phyloP scores from a whole-genome alignment of 2,888 invertebrate genomes.

The Nomada flava region DNA sequence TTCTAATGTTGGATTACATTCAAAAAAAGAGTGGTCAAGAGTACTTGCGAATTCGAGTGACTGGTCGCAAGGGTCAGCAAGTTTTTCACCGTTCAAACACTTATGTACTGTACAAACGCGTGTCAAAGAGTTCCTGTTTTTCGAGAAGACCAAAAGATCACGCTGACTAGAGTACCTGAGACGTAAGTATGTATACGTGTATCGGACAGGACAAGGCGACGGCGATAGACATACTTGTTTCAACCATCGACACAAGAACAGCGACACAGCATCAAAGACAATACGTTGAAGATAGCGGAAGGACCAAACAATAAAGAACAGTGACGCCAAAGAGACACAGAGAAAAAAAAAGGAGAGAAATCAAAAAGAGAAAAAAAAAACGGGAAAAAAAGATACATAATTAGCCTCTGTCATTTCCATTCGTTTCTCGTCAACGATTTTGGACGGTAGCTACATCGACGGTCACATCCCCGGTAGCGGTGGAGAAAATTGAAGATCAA shows the following conservation, averaged over 20 bases:
- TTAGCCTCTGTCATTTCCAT: slow-evolving; percentile 22
- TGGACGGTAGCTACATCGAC: neutral
- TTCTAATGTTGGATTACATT: too few species aligned
- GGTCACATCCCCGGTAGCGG: neutral
- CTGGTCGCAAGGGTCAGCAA: neutral
- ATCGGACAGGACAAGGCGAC: slow-evolving; percentile 31
- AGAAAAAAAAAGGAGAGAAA: neutral
- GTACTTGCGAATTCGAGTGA: too few species aligned
- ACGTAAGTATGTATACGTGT: slow-evolving; percentile 31
- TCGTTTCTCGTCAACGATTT: neutral
- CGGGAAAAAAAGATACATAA: neutral
- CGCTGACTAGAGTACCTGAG: slow-evolving; percentile 17
- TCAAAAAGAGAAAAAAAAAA: neutral
- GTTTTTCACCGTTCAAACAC: slow-evolving; percentile 31
- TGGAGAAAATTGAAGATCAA: slow-evolving; percentile 6
- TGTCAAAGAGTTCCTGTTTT: neutral
- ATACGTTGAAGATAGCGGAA: slow-evolving; percentile 53
- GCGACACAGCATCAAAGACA: slow-evolving; percentile 66
- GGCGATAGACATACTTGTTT: slow-evolving; percentile 51
- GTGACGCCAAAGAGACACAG: slow-evolving; percentile 20
- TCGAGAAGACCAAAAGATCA: slow-evolving; percentile 22
- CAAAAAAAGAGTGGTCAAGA: too few species aligned
- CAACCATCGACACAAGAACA: slow-evolving; percentile 70
- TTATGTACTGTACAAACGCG: neutral
- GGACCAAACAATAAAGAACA: slow-evolving; percentile 37